phyloP scores from a whole-genome alignment of 2,888 invertebrate genomes.

The Ormia ochracea region DNA sequence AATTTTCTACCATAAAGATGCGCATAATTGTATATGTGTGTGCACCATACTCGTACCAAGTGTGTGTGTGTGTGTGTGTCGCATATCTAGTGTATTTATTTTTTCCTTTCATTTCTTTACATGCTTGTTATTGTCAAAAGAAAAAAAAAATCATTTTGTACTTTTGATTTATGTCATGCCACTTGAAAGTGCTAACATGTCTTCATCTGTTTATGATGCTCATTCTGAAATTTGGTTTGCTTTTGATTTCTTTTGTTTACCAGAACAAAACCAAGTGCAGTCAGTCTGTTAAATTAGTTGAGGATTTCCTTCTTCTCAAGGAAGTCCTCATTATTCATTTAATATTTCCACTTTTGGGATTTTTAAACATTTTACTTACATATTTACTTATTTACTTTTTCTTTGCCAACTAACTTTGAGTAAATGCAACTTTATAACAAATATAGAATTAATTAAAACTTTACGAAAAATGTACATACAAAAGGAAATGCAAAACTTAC shows the following conservation, averaged over 20 bases:
- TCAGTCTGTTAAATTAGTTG: constrained; percentile 22
- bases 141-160: constrained; percentile 1
- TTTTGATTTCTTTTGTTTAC: constrained; percentile 12
- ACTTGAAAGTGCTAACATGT: constrained; percentile 1
- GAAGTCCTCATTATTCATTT: constrained; percentile 24
- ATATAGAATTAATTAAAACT: constrained; percentile 52
- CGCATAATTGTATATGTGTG: too few relatives aligned
- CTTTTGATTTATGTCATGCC: constrained; percentile 15
- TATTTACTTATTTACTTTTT: background rate
- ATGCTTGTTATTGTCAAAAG: background rate
- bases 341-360: background rate
- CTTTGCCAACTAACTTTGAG: constrained; percentile 11
- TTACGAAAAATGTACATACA: background rate
- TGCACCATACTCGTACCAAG: too few relatives aligned
- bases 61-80: too few relatives aligned
- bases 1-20: too few relatives aligned
- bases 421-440: constrained; percentile 45
- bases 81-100: background rate
- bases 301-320: constrained; percentile 23
- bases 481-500: background rate
- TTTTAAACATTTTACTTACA: too few relatives aligned
- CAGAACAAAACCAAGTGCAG: constrained; percentile 9
- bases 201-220: background rate
- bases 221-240: background rate
- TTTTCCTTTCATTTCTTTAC: too few relatives aligned